Evolutionary conservation across 1,140 invertebrate species (phyloP).

Genomic region (Samia ricini): DNA sequence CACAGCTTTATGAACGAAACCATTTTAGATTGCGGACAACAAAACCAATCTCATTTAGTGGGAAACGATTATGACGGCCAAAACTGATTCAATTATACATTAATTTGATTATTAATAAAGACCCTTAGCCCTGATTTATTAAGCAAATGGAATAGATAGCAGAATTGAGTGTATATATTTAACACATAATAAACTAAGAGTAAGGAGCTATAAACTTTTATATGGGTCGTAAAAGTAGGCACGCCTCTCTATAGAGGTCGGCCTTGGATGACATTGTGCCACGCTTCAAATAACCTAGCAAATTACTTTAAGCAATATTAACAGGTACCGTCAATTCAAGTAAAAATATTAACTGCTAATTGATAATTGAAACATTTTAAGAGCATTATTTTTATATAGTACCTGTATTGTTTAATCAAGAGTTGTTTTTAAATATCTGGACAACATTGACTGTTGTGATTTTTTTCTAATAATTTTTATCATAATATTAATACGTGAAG

Average conservation of each 20-base stretch:
- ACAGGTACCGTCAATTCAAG: slow-evolving; percentile 1
- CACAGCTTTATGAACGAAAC: background rate
- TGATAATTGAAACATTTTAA: too few relatives aligned
- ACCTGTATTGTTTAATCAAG: too few relatives aligned
- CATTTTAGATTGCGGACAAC: background rate
- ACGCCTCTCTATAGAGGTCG: slow-evolving; percentile 28
- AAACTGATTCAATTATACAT: slow-evolving; percentile 10
- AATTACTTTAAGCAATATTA: slow-evolving; percentile 27
- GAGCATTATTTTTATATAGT: too few relatives aligned
- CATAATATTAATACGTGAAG: too few relatives aligned
- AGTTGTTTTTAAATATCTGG: too few relatives aligned
- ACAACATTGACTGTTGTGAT: too few relatives aligned
- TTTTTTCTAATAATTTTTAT: too few relatives aligned
- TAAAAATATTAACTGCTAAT: slow-evolving; percentile 5
- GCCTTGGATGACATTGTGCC: slow-evolving; percentile 37
- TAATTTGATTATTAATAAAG: slow-evolving; percentile 14
- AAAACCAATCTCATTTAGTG: background rate
- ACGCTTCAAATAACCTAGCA: slow-evolving; percentile 36
- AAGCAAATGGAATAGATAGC: slow-evolving; percentile 34
- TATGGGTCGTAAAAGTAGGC: slow-evolving; percentile 51
- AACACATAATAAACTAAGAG: slow-evolving; percentile 62
- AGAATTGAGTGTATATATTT: slow-evolving; percentile 48
- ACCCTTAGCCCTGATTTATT: slow-evolving; percentile 23
- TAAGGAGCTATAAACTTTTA: slow-evolving; percentile 66
- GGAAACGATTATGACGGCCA: slow-evolving; percentile 3